A percentile compares a stretch with the other conserved stretches of the same genome.
Conservation (phyloP, 1,140 invertebrate genomes). For the Drosophila tani region DNA sequence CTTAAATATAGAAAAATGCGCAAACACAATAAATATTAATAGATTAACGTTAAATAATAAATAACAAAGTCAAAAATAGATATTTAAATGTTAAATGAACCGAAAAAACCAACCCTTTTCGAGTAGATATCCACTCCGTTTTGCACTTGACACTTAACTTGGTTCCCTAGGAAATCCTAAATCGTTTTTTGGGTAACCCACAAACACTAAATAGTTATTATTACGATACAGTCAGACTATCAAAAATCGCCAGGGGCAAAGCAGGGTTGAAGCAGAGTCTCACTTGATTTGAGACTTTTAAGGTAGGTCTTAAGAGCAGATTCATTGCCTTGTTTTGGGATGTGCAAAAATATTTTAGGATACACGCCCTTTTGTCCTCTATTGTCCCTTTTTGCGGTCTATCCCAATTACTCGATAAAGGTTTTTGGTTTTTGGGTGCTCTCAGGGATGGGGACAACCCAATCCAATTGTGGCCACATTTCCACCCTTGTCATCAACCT, state of each 20-base stretch:
- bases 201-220: constrained; percentile 1
- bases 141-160: not conserved
- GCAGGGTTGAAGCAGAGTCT: not conserved
- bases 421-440: not conserved
- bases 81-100: not conserved
- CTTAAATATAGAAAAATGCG: accelerated
- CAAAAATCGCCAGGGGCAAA: not conserved
- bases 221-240: not conserved
- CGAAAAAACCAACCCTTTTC: not conserved
- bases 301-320: not conserved
- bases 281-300: constrained; percentile 8
- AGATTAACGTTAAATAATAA: not conserved
- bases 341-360: constrained; percentile 15
- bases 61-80: no score
- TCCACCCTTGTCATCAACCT: constrained; percentile 40
- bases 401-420: constrained; percentile 48
- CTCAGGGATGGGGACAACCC: constrained; percentile 2
- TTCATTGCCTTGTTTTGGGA: constrained; percentile 1
- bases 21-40: not conserved
- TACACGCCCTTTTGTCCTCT: constrained; percentile 19
- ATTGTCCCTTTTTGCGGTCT: constrained; percentile 48
- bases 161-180: not conserved
- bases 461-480: constrained; percentile 50
- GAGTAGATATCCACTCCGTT: not conserved
- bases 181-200: constrained; percentile 5